A percentile compares a stretch with the other conserved stretches of the same genome.
Evolutionary conservation across 1,140 invertebrate species (phyloP).

Genomic region (Leptinotarsa defecta): DNA sequence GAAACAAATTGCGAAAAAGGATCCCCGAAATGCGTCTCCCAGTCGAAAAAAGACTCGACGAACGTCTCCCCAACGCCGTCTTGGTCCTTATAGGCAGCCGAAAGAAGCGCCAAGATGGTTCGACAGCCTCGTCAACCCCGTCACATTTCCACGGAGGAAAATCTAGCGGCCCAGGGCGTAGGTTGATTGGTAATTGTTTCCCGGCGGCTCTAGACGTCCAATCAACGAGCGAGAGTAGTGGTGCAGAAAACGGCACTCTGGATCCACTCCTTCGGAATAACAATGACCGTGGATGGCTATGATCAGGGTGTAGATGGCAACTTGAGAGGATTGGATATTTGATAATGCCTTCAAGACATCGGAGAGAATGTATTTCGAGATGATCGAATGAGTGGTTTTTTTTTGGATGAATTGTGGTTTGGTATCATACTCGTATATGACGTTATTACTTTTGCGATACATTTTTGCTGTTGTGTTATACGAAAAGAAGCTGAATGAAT

Average conservation of each 20-base stretch:
- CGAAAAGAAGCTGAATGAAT: no score
- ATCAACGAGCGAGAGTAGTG: constrained; percentile 51
- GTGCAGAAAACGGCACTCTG: constrained; percentile 52
- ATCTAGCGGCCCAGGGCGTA: constrained; percentile 40
- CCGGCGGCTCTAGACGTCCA: constrained; percentile 44
- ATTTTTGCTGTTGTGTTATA: no score
- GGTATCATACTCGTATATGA: no score
- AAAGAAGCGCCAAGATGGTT: not conserved
- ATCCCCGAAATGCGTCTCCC: not conserved
- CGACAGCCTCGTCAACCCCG: not conserved
- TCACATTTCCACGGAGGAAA: constrained; percentile 4
- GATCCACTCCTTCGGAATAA: constrained; percentile 47
- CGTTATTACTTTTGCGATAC: no score
- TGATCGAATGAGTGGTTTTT: not conserved
- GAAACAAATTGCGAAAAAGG: constrained; percentile 46
- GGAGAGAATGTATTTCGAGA: not conserved
- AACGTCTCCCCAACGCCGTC: not conserved
- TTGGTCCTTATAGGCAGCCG: not conserved
- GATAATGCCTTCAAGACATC: not conserved
- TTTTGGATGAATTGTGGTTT: no score
- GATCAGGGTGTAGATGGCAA: constrained; percentile 32
- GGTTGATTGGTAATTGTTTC: constrained; percentile 56
- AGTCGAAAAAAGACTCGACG: not conserved
- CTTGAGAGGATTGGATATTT: constrained; percentile 16
- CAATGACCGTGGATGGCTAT: constrained; percentile 35